Conservation (phyloP, 1,140 invertebrate genomes). For the Telenomus remus region DNA sequence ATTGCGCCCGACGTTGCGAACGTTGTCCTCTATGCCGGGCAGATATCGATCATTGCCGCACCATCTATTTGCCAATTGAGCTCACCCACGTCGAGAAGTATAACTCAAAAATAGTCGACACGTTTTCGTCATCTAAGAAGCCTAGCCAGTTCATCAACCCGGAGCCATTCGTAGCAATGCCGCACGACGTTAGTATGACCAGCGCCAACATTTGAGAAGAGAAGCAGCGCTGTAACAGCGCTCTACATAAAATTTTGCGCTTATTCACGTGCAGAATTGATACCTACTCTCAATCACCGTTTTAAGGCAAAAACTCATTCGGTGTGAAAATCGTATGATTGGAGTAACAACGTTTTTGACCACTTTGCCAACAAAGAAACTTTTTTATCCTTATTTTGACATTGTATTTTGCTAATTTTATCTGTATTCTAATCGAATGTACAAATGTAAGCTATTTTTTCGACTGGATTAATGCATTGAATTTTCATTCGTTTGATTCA, state of each 20-base stretch:
- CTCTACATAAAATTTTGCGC: slow-evolving; percentile 57
- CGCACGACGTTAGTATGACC: slow-evolving; percentile 55
- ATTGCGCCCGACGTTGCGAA: slow-evolving; percentile 83
- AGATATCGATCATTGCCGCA: slow-evolving; percentile 83
- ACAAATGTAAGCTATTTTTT: no score
- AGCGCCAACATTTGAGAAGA: slow-evolving; percentile 65
- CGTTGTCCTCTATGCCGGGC: slow-evolving; percentile 86
- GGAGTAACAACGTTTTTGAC: no score
- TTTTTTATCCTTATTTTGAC: no score
- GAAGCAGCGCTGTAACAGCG: slow-evolving; percentile 40
- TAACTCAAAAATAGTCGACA: slow-evolving; percentile 62
- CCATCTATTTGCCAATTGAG: slow-evolving; percentile 82
- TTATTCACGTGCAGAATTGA: slow-evolving; percentile 64
- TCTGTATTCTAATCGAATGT: no score
- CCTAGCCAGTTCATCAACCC: slow-evolving; percentile 47
- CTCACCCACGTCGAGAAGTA: slow-evolving; percentile 71
- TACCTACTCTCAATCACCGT: slow-evolving; percentile 26
- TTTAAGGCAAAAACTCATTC: slow-evolving; percentile 2
- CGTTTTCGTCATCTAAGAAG: slow-evolving; percentile 33
- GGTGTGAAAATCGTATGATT: no score
- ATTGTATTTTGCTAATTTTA: no score
- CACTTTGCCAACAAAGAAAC: no score
- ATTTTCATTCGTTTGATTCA: no score
- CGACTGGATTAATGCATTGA: no score
- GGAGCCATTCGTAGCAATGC: slow-evolving; percentile 46